Base-by-base conservation (phyloP, 2,797 vertebrate genomes). In the Bufotes viridis region DNA sequence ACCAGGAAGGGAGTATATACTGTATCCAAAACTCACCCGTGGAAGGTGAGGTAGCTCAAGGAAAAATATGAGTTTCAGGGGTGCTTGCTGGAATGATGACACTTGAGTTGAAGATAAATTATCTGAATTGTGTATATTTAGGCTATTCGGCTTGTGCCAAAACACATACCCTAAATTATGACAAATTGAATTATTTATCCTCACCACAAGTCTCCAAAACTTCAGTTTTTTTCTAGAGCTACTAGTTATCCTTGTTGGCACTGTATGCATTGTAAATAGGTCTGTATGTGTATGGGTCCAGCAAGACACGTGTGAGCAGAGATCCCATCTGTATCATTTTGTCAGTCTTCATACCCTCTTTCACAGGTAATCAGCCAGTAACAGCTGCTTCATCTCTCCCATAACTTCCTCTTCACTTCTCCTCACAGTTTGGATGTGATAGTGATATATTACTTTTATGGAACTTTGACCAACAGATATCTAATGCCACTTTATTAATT, bases 351-450 rank as follows among this genome's bases (percentile, higher is more conserved):
- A n/a, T 34, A 55, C 53, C 26, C 63, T 70, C 26, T 57, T 83
- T 72, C 65, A 34, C 81, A 83, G 65, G 7, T 82, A 34, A 82
- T 82, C 51, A 57, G 26, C 24, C 51, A 70, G 65, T 34, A 26
- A 67, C 81, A 83, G 81, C 81, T 83, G 81, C 53, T 57, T 58
- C 11, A 1, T 53, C 65, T 22, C 81, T 83, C 51, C n/a, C 34
- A 15, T 82, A n/a, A 57, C 81, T 83, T 83, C 67, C 81, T 70
- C 81, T 82, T 82, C 81, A 22, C 17, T 34, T 18, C 61, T 12
- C 42, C 63, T 26, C 80, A 22, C 51, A 72, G 55, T 20, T 10
- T 29, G 24, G 34, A 83, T 29, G n/a, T 72, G 51, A 83, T 57
- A 72, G 20, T 53, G 49, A 24, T 76, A 76, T 53, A 3, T 42